Evolutionary conservation across 2,797 vertebrate species (phyloP).

Genomic region (Cephalopachus bancanus): DNA sequence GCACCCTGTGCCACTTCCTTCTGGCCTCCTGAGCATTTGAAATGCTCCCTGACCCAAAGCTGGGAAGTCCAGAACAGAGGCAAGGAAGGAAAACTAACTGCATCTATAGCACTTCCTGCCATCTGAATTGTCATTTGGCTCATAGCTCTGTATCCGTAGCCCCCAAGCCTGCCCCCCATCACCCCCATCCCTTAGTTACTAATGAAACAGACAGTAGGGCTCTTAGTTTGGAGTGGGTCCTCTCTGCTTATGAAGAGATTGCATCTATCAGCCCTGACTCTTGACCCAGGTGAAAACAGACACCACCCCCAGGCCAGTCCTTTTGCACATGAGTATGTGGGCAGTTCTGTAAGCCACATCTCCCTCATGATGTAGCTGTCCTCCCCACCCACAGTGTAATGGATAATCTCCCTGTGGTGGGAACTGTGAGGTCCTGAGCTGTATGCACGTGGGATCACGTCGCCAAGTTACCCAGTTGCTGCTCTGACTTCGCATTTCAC

Average conservation of each 20-base stretch:
- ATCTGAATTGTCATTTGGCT: background rate
- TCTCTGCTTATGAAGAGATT: background rate
- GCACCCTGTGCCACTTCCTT: background rate
- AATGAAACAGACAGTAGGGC: background rate
- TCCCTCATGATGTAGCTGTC: background rate
- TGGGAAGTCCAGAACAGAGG: background rate
- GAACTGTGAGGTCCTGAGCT: background rate
- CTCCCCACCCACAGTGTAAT: background rate
- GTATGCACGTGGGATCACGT: background rate
- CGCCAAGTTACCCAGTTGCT: background rate
- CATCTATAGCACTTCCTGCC: background rate
- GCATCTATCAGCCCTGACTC: constrained; percentile 2
- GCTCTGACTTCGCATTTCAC: background rate
- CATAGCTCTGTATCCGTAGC: background rate
- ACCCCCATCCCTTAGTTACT: background rate
- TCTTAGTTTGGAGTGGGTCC: background rate
- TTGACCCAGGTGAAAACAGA: background rate
- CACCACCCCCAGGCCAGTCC: background rate
- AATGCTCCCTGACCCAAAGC: background rate
- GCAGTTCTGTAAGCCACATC: accelerated
- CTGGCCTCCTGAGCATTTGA: background rate
- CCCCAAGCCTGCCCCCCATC: background rate
- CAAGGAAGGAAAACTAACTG: background rate
- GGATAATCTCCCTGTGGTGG: background rate
- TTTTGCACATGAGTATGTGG: background rate